phyloP scores from a whole-genome alignment of 2,888 invertebrate species.

The Maniola hyperantus region DNA sequence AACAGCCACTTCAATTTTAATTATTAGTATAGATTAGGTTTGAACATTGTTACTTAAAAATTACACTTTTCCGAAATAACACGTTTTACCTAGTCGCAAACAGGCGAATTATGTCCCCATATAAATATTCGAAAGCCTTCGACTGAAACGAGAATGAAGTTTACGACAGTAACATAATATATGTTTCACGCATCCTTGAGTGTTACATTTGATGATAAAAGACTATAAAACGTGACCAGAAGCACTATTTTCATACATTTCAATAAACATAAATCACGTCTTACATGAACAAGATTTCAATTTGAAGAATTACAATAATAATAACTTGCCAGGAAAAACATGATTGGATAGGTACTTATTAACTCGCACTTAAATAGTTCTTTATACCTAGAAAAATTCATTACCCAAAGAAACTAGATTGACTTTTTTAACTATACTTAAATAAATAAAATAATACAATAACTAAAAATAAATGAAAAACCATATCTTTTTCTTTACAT shows the following conservation, averaged over 20 bases:
- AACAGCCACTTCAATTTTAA: no score
- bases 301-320: background rate
- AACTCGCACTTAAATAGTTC: background rate
- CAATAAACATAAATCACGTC: constrained; percentile 1
- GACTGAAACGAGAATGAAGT: background rate
- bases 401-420: background rate
- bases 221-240: constrained; percentile 4
- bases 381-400: background rate
- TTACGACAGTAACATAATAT: background rate
- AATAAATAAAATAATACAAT: no score
- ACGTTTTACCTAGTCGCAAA: no score
- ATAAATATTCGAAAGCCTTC: no score
- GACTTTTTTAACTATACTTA: no score
- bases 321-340: background rate
- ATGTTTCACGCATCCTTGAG: background rate
- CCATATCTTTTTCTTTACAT: no score
- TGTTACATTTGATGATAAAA: background rate
- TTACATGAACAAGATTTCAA: background rate
- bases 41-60: no score
- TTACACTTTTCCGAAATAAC: no score
- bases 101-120: no score
- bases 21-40: no score
- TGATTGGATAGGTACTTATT: background rate
- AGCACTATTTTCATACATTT: background rate
- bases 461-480: no score